Evolutionary conservation across 2,113 vertebrate species (phyloP), one percentile per base, ranked within the genome.

Genomic region (Petaurus breviceps): DNA sequence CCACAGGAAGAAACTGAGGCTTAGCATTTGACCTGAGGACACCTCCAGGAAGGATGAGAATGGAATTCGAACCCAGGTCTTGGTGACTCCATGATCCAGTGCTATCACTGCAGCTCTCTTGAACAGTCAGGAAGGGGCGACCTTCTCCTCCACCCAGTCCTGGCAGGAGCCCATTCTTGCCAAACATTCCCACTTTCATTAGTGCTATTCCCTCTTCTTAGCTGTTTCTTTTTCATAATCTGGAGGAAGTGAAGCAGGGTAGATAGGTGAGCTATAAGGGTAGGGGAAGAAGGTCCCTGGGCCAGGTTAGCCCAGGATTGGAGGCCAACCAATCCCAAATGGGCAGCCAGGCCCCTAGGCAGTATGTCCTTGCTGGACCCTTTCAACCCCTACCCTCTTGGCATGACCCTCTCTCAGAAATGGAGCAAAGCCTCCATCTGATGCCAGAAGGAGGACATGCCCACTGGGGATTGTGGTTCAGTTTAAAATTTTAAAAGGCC

Each of bases 361-460:
- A n/a, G 68, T 16, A 77, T 31, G 37, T n/a, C 14, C 31, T 89
- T 89, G 8, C 61, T 84, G 31, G 8, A 23, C n/a, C 49, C 31
- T 49, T 84, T 51, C 47, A 23, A 43, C 37, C 46, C 46, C 43
- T 26, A 28, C 14, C 52, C 46, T 49, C 49, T 23, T 0, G 51
- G 46, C 97, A 46, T 37, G 93, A 96, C 0, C 91, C 47, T 49
- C 47, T 49, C 25, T 61, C 49, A 52, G n/a, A 89, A 93, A 91
- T 54, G 93, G 96, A 96, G 91, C 94, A 96, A 97, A 93, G 97
- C 96, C 94, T 98, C 97, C 1, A 0, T 55, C 97, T 97, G 96
- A 97, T 98, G 97, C 97, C 97, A 98, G 97, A 98, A 98, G 97
- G 98, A 98, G 98, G 98, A 97, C 98, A 98, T 96, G 96, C 96